These are phyloP conservation scores for Hormaphis cornu DNA, from an alignment of 1,140 invertebrate species.

Conservation along the genomic window DNA sequence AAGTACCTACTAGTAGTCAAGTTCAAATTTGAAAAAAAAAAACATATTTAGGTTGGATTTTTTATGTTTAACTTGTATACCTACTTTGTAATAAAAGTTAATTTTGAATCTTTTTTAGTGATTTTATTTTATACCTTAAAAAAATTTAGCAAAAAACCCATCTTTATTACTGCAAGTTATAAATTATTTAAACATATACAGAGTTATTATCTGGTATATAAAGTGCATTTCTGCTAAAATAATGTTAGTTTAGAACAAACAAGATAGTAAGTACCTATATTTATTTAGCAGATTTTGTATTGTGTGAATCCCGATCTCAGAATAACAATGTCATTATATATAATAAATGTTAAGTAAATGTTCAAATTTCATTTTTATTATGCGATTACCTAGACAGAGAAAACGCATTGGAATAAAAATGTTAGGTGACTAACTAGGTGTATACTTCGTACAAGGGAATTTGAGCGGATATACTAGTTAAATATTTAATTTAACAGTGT, in stretches of 20 bases:
- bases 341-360: too few relatives aligned
- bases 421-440: not conserved
- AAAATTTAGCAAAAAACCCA: too few relatives aligned
- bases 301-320: not conserved
- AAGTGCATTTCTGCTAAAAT: not conserved
- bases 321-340: too few relatives aligned
- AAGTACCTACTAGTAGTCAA: too few relatives aligned
- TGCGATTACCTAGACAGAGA: not conserved
- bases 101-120: too few relatives aligned
- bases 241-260: not conserved
- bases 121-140: too few relatives aligned
- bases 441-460: not conserved
- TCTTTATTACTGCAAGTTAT: too few relatives aligned
- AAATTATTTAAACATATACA: slow-evolving; percentile 1
- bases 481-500: not conserved
- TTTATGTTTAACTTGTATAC: too few relatives aligned
- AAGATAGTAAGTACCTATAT: not conserved
- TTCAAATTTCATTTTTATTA: not conserved
- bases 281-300: not conserved
- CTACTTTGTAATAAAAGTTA: too few relatives aligned
- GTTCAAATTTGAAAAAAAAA: too few relatives aligned
- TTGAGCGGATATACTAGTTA: not conserved
- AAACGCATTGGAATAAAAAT: not conserved
- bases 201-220: not conserved
- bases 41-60: too few relatives aligned